phyloP scores from a whole-genome alignment of 2,888 invertebrate species.

The Parapristionchus giblindavisi region DNA sequence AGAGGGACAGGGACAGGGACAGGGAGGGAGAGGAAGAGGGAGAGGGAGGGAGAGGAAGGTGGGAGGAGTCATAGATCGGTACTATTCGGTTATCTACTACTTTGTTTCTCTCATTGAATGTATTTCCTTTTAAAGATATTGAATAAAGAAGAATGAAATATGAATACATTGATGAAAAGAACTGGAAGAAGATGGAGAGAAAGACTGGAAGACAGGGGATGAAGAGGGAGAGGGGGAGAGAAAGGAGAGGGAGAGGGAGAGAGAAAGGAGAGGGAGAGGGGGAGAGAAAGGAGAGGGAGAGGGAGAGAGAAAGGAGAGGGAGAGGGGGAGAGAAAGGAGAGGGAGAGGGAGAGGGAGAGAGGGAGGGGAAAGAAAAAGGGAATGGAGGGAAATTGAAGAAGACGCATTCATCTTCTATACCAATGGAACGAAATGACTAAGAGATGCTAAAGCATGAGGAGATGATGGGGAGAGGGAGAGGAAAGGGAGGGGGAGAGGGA shows the following conservation, averaged over 20 bases:
- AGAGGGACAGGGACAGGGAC: no score
- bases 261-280: slow-evolving; percentile 15
- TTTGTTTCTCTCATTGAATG: no score
- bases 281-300: slow-evolving; percentile 15
- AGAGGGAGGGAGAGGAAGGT: no score
- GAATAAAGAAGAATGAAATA: background rate
- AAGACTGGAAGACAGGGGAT: background rate
- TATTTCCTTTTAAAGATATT: background rate
- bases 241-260: slow-evolving; percentile 14
- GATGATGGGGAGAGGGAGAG: background rate
- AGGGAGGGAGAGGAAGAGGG: no score
- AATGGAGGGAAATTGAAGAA: no score
- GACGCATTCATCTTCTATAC: no score
- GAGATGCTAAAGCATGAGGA: background rate
- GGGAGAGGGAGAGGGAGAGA: slow-evolving; percentile 5
- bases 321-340: background rate
- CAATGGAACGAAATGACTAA: no score
- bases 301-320: slow-evolving; percentile 21
- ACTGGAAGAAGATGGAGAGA: background rate
- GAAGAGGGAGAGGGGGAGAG: background rate
- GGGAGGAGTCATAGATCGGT: no score
- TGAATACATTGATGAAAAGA: background rate
- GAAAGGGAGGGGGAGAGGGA: slow-evolving; percentile 20
- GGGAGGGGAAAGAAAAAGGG: background rate
- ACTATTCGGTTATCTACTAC: no score